Evolutionary conservation across 2,888 invertebrate species (phyloP).

Genomic region (Stictocephala bisonia): DNA sequence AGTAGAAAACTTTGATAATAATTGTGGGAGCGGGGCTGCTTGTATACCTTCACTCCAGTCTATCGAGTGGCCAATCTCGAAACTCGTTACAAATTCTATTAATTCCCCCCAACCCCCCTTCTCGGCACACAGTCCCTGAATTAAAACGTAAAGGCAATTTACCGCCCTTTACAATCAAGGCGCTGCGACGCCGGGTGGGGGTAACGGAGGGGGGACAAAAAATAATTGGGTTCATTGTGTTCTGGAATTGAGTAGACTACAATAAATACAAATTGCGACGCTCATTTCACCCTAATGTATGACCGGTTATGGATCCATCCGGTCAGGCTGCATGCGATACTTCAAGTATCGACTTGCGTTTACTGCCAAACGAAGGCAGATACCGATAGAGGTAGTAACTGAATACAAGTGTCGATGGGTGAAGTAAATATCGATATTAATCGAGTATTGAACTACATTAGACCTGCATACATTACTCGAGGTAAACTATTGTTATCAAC

Average conservation of each 20-base stretch:
- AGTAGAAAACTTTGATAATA: constrained; percentile 41
- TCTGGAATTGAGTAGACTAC: constrained; percentile 57
- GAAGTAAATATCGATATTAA: no score
- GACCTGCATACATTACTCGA: no score
- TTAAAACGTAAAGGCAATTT: constrained; percentile 57
- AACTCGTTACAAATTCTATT: constrained; percentile 59
- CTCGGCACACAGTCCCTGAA: constrained; percentile 50
- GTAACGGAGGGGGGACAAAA: constrained; percentile 50
- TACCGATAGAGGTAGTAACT: no score
- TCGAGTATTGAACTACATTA: no score
- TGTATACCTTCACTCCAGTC: constrained; percentile 40
- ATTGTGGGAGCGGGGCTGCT: constrained; percentile 33
- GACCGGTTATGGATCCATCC: neutral
- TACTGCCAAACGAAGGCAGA: no score
- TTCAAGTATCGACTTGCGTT: no score
- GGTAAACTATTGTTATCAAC: no score
- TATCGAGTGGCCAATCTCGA: constrained; percentile 46
- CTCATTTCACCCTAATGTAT: constrained; percentile 37
- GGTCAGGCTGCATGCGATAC: no score
- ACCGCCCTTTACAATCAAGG: constrained; percentile 52
- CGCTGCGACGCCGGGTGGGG: constrained; percentile 18
- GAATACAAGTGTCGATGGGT: no score
- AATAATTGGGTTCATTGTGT: constrained; percentile 59
- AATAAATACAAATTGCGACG: constrained; percentile 40
- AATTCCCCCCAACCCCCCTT: constrained; percentile 52